phyloP scores from a whole-genome alignment of 2,113 vertebrate genomes.

The Ardeotis arabs region DNA sequence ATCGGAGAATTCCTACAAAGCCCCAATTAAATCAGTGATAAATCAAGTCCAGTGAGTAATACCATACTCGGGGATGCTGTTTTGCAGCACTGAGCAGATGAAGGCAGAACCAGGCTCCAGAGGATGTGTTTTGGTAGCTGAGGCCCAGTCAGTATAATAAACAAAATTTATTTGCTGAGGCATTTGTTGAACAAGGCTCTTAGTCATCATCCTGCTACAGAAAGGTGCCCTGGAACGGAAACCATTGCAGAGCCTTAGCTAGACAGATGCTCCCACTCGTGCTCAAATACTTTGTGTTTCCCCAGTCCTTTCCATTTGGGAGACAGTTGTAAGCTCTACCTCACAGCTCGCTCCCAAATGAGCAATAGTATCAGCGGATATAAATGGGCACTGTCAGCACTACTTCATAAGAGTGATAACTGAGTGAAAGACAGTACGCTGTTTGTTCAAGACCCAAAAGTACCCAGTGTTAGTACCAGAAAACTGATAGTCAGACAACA shows the following conservation, averaged over 20 bases:
- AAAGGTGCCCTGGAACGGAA: neutral
- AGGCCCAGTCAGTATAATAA: neutral
- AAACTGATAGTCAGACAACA: neutral
- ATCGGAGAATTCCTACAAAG: neutral
- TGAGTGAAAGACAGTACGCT: neutral
- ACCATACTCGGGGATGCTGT: neutral
- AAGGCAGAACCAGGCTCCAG: neutral
- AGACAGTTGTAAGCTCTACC: neutral
- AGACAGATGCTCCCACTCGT: neutral
- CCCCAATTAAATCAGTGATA: neutral
- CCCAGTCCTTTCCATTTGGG: neutral
- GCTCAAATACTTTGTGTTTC: neutral
- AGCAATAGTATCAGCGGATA: neutral
- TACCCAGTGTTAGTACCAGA: neutral
- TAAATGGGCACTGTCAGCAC: neutral
- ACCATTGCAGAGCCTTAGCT: neutral
- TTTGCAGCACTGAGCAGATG: neutral
- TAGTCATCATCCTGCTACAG: neutral
- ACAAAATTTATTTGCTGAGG: neutral
- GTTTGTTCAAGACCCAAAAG: neutral
- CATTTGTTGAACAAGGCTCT: neutral
- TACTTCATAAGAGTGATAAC: neutral
- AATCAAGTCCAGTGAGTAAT: conserved; percentile 16
- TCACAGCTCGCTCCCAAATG: neutral
- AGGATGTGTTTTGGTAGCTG: conserved; percentile 25